Evolutionary conservation across 2,797 vertebrate genomes (phyloP), one percentile per base, ranked within the genome.

Genomic region (Morus bassanus): DNA sequence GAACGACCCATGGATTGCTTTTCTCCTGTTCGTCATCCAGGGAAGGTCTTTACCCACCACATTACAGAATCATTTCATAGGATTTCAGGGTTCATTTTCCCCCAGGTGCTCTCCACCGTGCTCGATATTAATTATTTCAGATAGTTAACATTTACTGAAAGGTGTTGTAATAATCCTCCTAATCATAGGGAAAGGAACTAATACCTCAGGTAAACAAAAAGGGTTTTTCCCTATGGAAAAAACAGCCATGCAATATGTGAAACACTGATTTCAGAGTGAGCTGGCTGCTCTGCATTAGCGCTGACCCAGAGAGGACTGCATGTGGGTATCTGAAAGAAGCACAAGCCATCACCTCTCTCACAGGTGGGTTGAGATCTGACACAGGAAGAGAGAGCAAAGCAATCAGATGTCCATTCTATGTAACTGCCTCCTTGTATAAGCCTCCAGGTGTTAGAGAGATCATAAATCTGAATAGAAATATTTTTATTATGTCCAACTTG

Each of bases 91-190:
- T 33, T 89, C 43, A 56, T 61, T 77, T 77, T 22, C 45, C 68
- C 50, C 15, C 54, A 81, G 69, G 53, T 53, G 45, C 60, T 78
- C 74, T 70, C 31, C 57, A 64, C n/a, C 0, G 1, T 59, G 45
- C 45, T 41, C n/a, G 75, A 68, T 45, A 84, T 75, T 72, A 94
- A 88, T 93, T 89, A 89, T 88, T 85, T 90, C 54, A 81, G 69
- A 57, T 59, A 50, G 50, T 28, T 94, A 79, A 90, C 83, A 88
- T 86, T 91, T 91, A 73, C 63, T 65, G 31, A 80, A 57, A 72
- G 73, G 70, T n/a, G 61, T n/a, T 3, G 1, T 31, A 84, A 57
- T 61, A 86, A 30, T 28, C 24, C 53, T 89, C 50, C 45, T 23
- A 78, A 59, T 53, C 63, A 31, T 0, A 64, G 28, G 39, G 60